These are phyloP conservation scores for Nymphalis io DNA, from an alignment of 1,140 invertebrate genomes.

Conservation along the genomic window DNA sequence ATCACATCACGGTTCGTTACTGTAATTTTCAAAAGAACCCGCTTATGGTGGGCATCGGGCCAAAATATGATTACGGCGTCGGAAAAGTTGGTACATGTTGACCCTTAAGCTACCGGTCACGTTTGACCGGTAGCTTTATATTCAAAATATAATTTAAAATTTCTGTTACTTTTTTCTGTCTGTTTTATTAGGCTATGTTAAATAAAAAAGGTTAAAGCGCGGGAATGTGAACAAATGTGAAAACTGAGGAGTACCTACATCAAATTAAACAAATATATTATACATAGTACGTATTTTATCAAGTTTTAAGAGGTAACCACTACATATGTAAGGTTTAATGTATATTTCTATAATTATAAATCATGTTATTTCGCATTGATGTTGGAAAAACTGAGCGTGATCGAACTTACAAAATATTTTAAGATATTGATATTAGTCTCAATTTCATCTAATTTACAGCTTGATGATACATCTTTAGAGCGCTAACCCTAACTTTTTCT, in stretches of 20 bases:
- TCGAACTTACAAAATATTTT: no score
- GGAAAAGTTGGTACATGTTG: conserved; percentile 12
- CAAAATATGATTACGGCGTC: conserved; percentile 23
- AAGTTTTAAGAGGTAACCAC: no score
- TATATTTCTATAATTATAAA: no score
- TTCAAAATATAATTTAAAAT: conserved; percentile 3
- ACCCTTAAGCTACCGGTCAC: conserved; percentile 2
- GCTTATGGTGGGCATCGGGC: conserved; percentile 16
- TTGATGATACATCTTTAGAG: background rate
- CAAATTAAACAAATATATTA: background rate
- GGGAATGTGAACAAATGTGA: conserved; percentile 1
- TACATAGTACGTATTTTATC: no score
- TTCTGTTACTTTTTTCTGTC: background rate
- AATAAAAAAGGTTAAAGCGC: conserved; percentile 3
- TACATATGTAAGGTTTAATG: no score
- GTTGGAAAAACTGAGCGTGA: no score
- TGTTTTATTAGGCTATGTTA: conserved; percentile 4
- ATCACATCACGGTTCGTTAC: conserved; percentile 19
- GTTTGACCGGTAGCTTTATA: background rate
- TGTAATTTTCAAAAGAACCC: conserved; percentile 13
- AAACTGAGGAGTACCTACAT: background rate
- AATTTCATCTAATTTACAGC: no score
- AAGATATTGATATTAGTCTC: no score
- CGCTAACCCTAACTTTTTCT: background rate
- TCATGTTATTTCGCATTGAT: no score